Evolutionary conservation across 2,113 vertebrate genomes (phyloP).

Genomic region (Vulpes lagopus): DNA sequence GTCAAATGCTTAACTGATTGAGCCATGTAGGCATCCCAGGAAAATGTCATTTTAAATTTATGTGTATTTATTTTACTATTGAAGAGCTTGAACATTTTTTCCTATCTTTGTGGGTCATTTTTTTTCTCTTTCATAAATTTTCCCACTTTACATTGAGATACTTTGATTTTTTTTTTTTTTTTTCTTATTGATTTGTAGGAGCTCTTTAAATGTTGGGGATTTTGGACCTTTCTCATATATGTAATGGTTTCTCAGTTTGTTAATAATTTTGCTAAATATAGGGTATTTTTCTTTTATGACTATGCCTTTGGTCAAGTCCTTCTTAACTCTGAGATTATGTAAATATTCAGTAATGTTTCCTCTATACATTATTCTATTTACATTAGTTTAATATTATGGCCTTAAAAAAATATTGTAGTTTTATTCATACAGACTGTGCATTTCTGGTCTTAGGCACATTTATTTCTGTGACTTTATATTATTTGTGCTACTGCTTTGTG

Average conservation of each 20-base stretch:
- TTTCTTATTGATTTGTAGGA: background rate
- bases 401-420: background rate
- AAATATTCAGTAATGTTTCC: slow-evolving; percentile 31
- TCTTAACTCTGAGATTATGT: slow-evolving; percentile 22
- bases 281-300: slow-evolving; percentile 28
- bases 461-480: background rate
- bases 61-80: background rate
- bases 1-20: too few relatives aligned
- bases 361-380: background rate
- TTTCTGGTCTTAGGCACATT: slow-evolving; percentile 43
- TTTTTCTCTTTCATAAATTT: slow-evolving; percentile 17
- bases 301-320: background rate
- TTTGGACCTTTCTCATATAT: background rate
- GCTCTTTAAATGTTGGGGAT: background rate
- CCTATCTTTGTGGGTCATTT: background rate
- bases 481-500: background rate
- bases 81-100: background rate
- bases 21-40: too few relatives aligned
- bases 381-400: background rate
- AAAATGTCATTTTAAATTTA: background rate
- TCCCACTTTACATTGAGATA: background rate
- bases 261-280: slow-evolving; percentile 9
- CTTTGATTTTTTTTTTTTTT: background rate
- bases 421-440: background rate
- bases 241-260: slow-evolving; percentile 44